Conservation (phyloP, 2,113 vertebrate species). For the Barnardius zonarius region DNA sequence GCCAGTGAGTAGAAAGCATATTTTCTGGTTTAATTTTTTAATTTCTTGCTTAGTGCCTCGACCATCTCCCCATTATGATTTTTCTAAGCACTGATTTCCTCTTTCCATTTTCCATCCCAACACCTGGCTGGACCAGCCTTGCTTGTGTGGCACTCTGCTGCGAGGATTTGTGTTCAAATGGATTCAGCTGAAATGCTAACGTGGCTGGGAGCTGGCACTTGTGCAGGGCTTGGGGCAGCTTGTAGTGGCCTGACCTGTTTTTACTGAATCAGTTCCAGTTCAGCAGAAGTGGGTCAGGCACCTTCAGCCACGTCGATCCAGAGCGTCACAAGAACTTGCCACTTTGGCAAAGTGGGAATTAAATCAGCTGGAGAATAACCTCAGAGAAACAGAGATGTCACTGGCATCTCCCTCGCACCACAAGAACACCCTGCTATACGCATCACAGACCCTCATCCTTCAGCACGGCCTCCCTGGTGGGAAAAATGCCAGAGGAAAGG, state of each 20-base stretch:
- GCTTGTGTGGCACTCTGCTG: not conserved
- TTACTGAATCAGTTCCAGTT: slow-evolving; percentile 45
- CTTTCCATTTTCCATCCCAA: not conserved
- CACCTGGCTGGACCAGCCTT: not conserved
- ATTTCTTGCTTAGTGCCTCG: slow-evolving; percentile 21
- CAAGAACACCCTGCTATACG: not conserved
- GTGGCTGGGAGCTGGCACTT: not conserved
- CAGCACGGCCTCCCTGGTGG: not conserved
- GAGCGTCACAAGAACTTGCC: not conserved
- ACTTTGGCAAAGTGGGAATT: not conserved
- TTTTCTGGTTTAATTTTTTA: not conserved
- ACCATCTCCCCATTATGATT: not conserved
- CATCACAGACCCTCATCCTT: not conserved
- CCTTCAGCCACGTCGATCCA: not conserved
- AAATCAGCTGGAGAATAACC: not conserved
- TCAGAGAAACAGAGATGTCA: not conserved
- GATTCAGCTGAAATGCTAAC: not conserved
- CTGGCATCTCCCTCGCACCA: not conserved
- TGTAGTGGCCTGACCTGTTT: slow-evolving; percentile 21
- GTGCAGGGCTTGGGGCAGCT: not conserved
- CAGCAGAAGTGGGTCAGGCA: slow-evolving; percentile 43
- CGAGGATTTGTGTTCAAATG: not conserved
- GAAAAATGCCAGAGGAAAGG: not conserved
- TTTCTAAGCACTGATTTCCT: not conserved
- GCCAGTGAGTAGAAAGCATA: not conserved